A percentile compares a stretch with the other conserved stretches of the same genome.
phyloP scores from a whole-genome alignment of 2,888 invertebrate species.

The Tetranychus truncatus region DNA sequence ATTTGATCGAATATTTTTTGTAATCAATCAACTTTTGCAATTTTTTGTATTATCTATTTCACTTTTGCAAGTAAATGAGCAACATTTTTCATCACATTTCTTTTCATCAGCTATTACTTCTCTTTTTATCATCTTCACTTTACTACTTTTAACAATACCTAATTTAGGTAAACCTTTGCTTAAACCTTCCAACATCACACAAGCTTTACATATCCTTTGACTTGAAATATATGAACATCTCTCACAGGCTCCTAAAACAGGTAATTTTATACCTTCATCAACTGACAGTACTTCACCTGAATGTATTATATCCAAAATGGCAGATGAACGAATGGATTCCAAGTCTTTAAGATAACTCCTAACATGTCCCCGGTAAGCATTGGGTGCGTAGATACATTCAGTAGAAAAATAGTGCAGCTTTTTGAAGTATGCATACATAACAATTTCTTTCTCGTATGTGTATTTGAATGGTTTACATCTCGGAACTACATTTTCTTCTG shows the following conservation, averaged over 20 bases:
- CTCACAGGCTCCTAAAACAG: constrained; percentile 55
- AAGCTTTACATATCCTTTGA: constrained; percentile 87
- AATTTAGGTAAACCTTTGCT: constrained; percentile 71
- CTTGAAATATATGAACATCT: constrained; percentile 70
- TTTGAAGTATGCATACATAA: constrained; percentile 95
- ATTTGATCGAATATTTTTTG: too few relatives aligned
- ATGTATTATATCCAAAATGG: constrained; percentile 80
- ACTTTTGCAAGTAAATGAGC: too few relatives aligned
- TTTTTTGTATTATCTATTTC: too few relatives aligned
- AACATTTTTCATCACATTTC: not conserved
- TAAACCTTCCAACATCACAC: constrained; percentile 78
- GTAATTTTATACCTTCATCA: constrained; percentile 61
- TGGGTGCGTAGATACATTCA: constrained; percentile 94
- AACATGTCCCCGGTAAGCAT: constrained; percentile 83
- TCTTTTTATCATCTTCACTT: constrained; percentile 2
- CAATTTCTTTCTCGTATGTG: constrained; percentile 96
- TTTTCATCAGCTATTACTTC: not conserved
- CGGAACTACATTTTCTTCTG: constrained; percentile 53
- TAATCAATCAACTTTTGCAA: too few relatives aligned
- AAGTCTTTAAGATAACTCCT: constrained; percentile 77
- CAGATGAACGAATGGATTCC: constrained; percentile 73
- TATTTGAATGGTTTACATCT: constrained; percentile 91
- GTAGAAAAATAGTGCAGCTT: constrained; percentile 93
- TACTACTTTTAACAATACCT: constrained; percentile 38
- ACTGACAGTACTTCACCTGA: constrained; percentile 66